A percentile compares a stretch with the other conserved stretches of the same genome.
phyloP scores from a whole-genome alignment of 2,113 vertebrate species.

The Heliornis fulica region DNA sequence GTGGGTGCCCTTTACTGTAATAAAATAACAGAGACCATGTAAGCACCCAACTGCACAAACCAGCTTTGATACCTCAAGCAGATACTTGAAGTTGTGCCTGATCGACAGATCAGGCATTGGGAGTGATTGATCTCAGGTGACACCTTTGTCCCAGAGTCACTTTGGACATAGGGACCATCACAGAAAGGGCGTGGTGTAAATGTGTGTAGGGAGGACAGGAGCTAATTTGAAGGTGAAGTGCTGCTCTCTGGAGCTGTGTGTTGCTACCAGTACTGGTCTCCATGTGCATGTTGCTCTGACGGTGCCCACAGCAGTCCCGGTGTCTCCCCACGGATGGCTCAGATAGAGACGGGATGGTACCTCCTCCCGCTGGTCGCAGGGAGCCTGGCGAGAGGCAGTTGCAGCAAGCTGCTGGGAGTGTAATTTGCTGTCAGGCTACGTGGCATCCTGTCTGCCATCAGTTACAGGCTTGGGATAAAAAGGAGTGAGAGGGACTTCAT shows the following conservation, averaged over 20 bases:
- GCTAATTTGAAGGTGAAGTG: neutral
- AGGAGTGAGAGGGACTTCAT: neutral
- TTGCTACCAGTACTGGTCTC: neutral
- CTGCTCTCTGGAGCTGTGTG: neutral
- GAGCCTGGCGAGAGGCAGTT: neutral
- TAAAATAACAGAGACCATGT: neutral
- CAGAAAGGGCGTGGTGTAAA: neutral
- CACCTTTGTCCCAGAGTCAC: neutral
- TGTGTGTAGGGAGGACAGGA: neutral
- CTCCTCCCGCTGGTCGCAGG: accelerated
- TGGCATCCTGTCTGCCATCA: neutral
- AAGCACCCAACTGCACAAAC: neutral
- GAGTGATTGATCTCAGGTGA: neutral
- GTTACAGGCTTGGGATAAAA: neutral
- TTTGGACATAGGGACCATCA: neutral
- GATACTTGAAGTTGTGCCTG: neutral
- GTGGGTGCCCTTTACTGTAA: neutral
- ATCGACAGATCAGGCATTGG: accelerated
- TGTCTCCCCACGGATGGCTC: accelerated
- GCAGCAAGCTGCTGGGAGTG: neutral
- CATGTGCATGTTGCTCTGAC: neutral
- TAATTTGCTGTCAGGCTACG: neutral
- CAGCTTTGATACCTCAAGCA: neutral
- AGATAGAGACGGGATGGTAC: neutral
- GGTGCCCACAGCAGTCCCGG: neutral